A percentile compares a stretch with the other conserved stretches of the same genome.
These are phyloP conservation scores for Drosophila hamatofila DNA, from an alignment of 2,888 invertebrate genomes.

Conservation along the genomic window DNA sequence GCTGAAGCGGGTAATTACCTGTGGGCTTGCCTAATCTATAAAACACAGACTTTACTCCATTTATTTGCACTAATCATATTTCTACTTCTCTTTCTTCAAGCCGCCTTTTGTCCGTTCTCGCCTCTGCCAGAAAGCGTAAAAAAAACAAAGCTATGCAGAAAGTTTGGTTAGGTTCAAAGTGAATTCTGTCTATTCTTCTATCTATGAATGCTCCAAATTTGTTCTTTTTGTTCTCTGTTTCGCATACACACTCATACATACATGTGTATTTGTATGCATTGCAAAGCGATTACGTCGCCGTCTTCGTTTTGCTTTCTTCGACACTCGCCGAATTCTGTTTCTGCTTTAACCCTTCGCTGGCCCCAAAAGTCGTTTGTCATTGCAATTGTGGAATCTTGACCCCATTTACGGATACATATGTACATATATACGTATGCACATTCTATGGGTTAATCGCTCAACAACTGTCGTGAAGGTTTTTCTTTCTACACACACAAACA, in stretches of 20 bases:
- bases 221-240: slow-evolving; percentile 35
- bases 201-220: slow-evolving; percentile 64
- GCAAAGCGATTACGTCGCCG: slow-evolving; percentile 78
- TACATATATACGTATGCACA: neutral
- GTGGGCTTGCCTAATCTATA: neutral
- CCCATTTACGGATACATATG: slow-evolving; percentile 48
- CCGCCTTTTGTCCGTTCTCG: slow-evolving; percentile 41
- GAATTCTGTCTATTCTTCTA: slow-evolving; percentile 39
- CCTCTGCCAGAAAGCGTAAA: slow-evolving; percentile 24
- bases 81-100: slow-evolving; percentile 51
- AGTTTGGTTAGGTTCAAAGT: slow-evolving; percentile 70
- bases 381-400: slow-evolving; percentile 67
- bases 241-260: slow-evolving; percentile 12
- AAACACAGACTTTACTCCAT: slow-evolving; percentile 5
- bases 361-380: slow-evolving; percentile 37
- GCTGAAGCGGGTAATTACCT: slow-evolving; percentile 93
- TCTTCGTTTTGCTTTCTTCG: slow-evolving; percentile 57
- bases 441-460: slow-evolving; percentile 8
- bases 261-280: slow-evolving; percentile 50
- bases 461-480: slow-evolving; percentile 36
- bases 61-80: slow-evolving; percentile 35
- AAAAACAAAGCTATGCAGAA: slow-evolving; percentile 21
- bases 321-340: slow-evolving; percentile 40
- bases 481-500: slow-evolving; percentile 25
- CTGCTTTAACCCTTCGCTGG: slow-evolving; percentile 66